Percentiles rank a stretch among this genome's conserved stretches.
These are phyloP conservation scores for Triplophysa dalaica DNA, from an alignment of 2,113 vertebrate genomes.

Conservation along the genomic window DNA sequence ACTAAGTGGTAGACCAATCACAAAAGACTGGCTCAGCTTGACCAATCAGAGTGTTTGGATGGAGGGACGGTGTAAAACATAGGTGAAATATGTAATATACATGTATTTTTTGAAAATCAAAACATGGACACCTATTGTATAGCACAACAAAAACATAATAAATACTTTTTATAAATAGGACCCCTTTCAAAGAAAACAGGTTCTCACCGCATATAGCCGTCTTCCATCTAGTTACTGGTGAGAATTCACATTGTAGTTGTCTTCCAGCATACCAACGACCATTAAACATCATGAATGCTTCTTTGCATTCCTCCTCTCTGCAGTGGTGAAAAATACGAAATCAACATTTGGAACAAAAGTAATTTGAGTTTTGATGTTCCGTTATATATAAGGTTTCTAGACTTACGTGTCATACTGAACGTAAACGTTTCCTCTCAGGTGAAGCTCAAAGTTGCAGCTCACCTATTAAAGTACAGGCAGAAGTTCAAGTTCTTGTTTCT, in stretches of 20 bases:
- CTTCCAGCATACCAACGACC: constrained; percentile 94
- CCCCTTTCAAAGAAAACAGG: too few relatives aligned
- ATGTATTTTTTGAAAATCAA: neutral
- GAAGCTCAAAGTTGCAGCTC: constrained; percentile 95
- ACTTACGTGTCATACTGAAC: constrained; percentile 95
- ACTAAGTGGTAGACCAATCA: too few relatives aligned
- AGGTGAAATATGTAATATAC: too few relatives aligned
- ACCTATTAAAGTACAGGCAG: constrained; percentile 73
- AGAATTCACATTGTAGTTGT: constrained; percentile 95
- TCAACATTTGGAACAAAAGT: neutral
- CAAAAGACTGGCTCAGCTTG: too few relatives aligned
- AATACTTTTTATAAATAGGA: too few relatives aligned
- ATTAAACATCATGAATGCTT: constrained; percentile 88
- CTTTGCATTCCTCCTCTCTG: constrained; percentile 91
- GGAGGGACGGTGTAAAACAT: too few relatives aligned
- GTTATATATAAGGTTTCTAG: neutral
- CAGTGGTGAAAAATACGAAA: constrained; percentile 25
- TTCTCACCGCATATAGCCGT: constrained; percentile 93
- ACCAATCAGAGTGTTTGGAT: too few relatives aligned
- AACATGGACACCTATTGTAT: neutral
- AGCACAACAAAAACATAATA: too few relatives aligned
- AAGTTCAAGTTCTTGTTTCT: neutral
- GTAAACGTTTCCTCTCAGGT: constrained; percentile 96
- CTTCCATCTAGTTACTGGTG: constrained; percentile 96
- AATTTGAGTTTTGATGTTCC: neutral